Evolutionary conservation across 2,113 vertebrate species (phyloP), one percentile per base, ranked within the genome.

Genomic region (Azemiops feae): DNA sequence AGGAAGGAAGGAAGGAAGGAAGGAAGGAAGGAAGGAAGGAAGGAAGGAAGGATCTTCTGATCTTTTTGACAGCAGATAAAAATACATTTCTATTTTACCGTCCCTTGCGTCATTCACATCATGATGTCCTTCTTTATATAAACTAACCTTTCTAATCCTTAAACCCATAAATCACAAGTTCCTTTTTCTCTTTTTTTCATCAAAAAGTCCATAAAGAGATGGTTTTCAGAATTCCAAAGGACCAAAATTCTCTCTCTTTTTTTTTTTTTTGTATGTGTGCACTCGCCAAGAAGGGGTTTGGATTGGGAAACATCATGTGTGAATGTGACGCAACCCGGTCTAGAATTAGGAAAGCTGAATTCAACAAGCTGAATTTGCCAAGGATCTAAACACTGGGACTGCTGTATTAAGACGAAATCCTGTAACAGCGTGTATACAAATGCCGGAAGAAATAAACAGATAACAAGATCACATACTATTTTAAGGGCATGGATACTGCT

Each of bases 401-500:
- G 34, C 23, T 86, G 25, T 30, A 64, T 23, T n/a, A 55, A 14
- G 39, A 92, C 45, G 25, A 25, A 55, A 60, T 86, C 12, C n/a
- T 90, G n/a, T 60, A 85, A 23, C 2, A 81, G 43, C 25, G 1
- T 50, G 25, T 60, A 25, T 60, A 25, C 58, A 88, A 39, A 22
- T 27, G 23, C 45, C 34, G 69, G 54, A 74, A 53, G 14, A 90
- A 93, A 86, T 58, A 93, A 90, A 86, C 53, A 30, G 54, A 86
- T 90, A 93, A 90, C 52, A 18, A 81, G 92, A 54, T 58, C 88
- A 43, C 88, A 90, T 89, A 12, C 90, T 90, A 89, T 90, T 93
- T 90, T 60, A 81, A 89, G 93, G 74, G 96, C 10, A 90, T 93
- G 86, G 93, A 94, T 96, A 92, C 93, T 95, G 87, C 89, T 96